Evolutionary conservation across 2,113 vertebrate species (phyloP), one percentile per base, ranked within the genome.

Genomic region (Seriola rivoliana): DNA sequence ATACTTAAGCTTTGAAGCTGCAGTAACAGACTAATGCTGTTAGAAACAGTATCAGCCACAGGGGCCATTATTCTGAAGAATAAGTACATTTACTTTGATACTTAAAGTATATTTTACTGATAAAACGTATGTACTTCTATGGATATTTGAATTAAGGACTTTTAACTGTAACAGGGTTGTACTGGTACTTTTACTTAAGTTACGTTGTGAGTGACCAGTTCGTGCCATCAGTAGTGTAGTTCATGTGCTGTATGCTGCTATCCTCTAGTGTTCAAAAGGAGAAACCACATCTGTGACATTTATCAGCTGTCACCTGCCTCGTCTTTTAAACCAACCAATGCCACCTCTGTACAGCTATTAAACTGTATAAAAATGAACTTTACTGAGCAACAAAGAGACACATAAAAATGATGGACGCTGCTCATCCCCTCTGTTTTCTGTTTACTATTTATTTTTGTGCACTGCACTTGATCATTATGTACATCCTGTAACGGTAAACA

Each of bases 401-500:
- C 1, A n/a, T 16, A 1, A 66, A 40, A 32, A 14, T 16, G 23
- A 62, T 66, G 34, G 54, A 59, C 0, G 14, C 57, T 23, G 63
- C 69, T 38, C 29, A 36, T 0, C 19, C 4, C 17, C 0, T 6
- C 44, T 55, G 57, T 42, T 93, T 94, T 94, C 93, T 83, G 81
- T 90, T 92, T 66, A 66, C 84, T 74, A 66, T 90, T 93, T 93
- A 91, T 91, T 92, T 42, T 8, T 92, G 90, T 93, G 93, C 95
- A 92, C 93, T 92, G 96, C 96, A 96, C 94, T 92, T 95, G 89
- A 93, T 87, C 85, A 87, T 95, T 91, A 93, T 91, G 36, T 91
- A 96, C 96, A 97, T 94, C 95, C 90, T 92, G 90, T 88, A 95
- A 96, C 93, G 89, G 88, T 93, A 92, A 93, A 95, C 94, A 94